A percentile compares a stretch with the other conserved stretches of the same genome.
phyloP scores from a whole-genome alignment of 2,888 invertebrate species.

The Norana najaformis region DNA sequence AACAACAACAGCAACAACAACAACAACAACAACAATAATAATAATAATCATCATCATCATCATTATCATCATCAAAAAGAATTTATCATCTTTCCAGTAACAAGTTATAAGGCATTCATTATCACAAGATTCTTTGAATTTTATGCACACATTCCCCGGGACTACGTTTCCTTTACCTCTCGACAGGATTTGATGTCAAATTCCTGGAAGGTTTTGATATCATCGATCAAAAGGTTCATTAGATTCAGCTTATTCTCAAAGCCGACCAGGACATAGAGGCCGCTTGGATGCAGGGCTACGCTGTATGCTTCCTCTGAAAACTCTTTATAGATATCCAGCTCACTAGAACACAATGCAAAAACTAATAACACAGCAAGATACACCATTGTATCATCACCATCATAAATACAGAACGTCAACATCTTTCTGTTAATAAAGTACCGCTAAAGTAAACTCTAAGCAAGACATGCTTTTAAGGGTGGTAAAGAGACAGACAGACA shows the following conservation, averaged over 20 bases:
- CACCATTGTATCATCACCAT: background rate
- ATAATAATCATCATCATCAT: no score
- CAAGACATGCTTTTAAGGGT: background rate
- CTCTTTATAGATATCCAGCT: constrained; percentile 75
- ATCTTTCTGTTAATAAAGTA: background rate
- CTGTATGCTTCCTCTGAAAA: constrained; percentile 81
- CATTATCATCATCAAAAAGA: background rate
- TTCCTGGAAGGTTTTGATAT: constrained; percentile 74
- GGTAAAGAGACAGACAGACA: background rate
- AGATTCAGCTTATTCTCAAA: constrained; percentile 87
- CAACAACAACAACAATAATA: no score
- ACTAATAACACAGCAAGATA: background rate
- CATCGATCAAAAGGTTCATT: constrained; percentile 85
- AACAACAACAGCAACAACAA: no score
- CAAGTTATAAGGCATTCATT: background rate
- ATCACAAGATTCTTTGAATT: constrained; percentile 50
- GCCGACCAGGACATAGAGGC: constrained; percentile 83
- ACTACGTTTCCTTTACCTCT: constrained; percentile 61
- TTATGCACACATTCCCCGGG: constrained; percentile 53
- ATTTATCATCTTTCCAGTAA: background rate
- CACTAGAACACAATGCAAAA: constrained; percentile 48
- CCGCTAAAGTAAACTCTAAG: background rate
- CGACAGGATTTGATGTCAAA: constrained; percentile 77
- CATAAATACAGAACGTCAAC: background rate
- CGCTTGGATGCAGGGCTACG: constrained; percentile 75